phyloP scores from a whole-genome alignment of 1,140 invertebrate species.

The Stenopsyche tienmushanensis region DNA sequence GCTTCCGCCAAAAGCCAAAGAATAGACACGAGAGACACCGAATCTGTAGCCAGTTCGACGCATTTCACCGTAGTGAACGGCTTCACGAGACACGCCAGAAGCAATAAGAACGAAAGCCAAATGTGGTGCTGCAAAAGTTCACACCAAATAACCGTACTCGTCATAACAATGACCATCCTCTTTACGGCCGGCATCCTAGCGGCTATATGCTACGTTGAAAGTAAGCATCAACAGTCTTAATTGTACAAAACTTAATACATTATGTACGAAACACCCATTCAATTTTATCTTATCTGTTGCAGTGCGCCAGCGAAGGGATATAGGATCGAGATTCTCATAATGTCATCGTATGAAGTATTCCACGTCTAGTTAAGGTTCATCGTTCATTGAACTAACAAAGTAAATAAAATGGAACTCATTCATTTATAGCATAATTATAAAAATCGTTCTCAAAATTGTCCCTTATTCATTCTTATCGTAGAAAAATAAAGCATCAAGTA shows the following conservation, averaged over 20 bases:
- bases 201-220: conserved; percentile 70
- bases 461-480: not conserved
- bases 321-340: conserved; percentile 38
- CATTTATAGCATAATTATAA: not conserved
- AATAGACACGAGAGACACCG: conserved; percentile 56
- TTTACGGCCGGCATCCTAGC: conserved; percentile 74
- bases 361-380: not conserved
- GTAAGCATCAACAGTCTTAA: conserved; percentile 51
- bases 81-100: conserved; percentile 62
- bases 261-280: not conserved
- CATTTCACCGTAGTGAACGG: conserved; percentile 84
- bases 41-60: conserved; percentile 78
- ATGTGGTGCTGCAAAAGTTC: conserved; percentile 71
- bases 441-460: not conserved
- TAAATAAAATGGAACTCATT: not conserved
- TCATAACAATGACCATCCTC: conserved; percentile 74
- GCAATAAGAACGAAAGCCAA: conserved; percentile 49
- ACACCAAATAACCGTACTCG: conserved; percentile 75
- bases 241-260: not conserved
- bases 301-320: conserved; percentile 39
- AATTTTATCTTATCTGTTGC: conserved; percentile 29
- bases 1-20: conserved; percentile 50
- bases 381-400: not conserved
- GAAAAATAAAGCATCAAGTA: not conserved
- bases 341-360: not conserved